Percentiles rank a stretch among this genome's conserved stretches.
phyloP scores from a whole-genome alignment of 2,113 vertebrate genomes.

The Oncorhynchus clarkii region DNA sequence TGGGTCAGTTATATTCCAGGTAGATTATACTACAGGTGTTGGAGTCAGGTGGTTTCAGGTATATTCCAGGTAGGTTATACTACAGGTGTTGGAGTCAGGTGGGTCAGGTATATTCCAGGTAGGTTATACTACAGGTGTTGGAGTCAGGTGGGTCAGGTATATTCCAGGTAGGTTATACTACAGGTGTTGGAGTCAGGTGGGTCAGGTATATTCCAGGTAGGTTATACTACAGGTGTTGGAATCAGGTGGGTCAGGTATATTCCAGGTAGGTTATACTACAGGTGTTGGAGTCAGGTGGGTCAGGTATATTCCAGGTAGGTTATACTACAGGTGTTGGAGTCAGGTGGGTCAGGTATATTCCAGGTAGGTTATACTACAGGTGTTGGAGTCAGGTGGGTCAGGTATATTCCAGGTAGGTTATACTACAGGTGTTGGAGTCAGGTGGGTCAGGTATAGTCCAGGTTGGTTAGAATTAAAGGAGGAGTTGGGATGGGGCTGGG shows the following conservation, averaged over 20 bases:
- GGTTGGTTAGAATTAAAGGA: conserved; percentile 2
- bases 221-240: not conserved
- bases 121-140: not conserved
- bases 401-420: too few species aligned
- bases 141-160: not conserved
- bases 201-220: not conserved
- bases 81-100: not conserved
- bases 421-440: too few species aligned
- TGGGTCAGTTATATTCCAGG: too few species aligned
- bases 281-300: not conserved
- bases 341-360: not conserved
- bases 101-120: not conserved
- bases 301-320: not conserved
- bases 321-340: not conserved
- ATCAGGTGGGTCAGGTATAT: not conserved
- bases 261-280: not conserved
- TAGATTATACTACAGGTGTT: not conserved
- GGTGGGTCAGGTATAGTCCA: too few species aligned
- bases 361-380: too few species aligned
- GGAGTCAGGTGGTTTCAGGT: not conserved
- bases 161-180: not conserved
- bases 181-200: not conserved
- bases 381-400: too few species aligned
- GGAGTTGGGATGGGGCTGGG: conserved; percentile 38
- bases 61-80: not conserved